phyloP scores from a whole-genome alignment of 53 echinoderm and acorn worm genomes.

The Glandiceps talaboti region DNA sequence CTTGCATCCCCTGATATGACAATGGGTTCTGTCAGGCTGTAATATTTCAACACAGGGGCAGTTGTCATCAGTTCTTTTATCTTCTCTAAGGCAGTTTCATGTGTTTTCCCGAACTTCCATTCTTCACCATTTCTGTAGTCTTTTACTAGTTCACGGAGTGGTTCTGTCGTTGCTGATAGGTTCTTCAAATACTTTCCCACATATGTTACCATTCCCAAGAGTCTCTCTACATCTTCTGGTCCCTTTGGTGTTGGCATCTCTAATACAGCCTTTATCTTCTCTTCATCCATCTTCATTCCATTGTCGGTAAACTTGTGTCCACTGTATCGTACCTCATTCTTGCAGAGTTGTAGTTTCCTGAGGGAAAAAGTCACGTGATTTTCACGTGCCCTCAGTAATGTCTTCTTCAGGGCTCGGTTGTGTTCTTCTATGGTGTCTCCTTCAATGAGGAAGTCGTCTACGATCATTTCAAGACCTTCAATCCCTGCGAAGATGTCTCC shows the following conservation, averaged over 20 bases:
- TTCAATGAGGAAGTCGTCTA: too few relatives aligned
- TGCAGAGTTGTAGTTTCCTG: neutral
- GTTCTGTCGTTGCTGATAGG: conserved; percentile 16
- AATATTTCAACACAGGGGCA: too few relatives aligned
- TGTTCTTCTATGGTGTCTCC: too few relatives aligned
- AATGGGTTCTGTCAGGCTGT: too few relatives aligned
- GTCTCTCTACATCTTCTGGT: conserved; percentile 3
- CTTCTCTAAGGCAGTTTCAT: too few relatives aligned
- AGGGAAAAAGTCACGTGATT: neutral
- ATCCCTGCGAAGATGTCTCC: neutral
- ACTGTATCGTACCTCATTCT: neutral
- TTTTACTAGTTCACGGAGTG: conserved; percentile 2
- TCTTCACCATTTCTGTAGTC: neutral
- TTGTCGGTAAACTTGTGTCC: neutral
- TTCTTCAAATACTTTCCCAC: conserved; percentile 12
- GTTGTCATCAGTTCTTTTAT: too few relatives aligned
- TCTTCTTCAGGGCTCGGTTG: neutral
- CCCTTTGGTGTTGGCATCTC: conserved; percentile 13
- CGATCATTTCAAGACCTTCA: neutral
- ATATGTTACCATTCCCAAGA: conserved; percentile 17
- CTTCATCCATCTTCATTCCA: conserved; percentile 5
- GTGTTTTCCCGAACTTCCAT: neutral
- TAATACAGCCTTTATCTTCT: conserved; percentile 9
- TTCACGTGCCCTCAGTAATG: neutral
- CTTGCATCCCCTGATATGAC: too few relatives aligned